Percentiles rank a stretch among this genome's conserved stretches.
phyloP scores from a whole-genome alignment of 2,888 invertebrate genomes.

The Calliphora vomitoria region DNA sequence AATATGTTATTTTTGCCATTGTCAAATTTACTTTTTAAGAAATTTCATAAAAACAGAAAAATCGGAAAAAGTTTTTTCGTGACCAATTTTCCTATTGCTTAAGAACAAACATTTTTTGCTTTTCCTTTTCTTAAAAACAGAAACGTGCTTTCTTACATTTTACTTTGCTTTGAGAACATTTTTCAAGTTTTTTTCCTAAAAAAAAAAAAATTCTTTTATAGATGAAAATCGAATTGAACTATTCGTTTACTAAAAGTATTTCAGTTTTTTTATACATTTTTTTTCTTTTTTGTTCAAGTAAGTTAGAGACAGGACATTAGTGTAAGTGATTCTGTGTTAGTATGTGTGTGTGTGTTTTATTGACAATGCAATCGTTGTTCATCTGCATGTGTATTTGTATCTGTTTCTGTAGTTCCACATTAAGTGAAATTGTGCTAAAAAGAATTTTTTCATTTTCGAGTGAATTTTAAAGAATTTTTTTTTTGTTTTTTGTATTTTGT shows the following conservation, averaged over 20 bases:
- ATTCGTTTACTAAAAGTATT: not conserved
- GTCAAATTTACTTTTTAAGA: not conserved
- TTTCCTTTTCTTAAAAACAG: not conserved
- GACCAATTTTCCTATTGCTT: slow-evolving; percentile 44
- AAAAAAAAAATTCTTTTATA: not conserved
- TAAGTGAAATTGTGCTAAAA: slow-evolving; percentile 47
- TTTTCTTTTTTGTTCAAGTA: not conserved
- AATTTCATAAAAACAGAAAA: slow-evolving; percentile 1
- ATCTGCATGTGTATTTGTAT: not conserved
- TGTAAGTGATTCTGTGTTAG: slow-evolving; percentile 54
- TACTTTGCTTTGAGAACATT: not conserved
- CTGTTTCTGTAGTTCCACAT: slow-evolving; percentile 19
- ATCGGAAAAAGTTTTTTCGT: not conserved
- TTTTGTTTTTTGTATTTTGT: not conserved
- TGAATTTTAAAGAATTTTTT: not conserved
- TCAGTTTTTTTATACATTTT: not conserved
- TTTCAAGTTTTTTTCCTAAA: not conserved
- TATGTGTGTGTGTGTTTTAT: slow-evolving; percentile 75
- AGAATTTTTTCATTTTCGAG: slow-evolving; percentile 3
- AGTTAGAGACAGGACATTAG: not conserved
- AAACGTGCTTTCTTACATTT: slow-evolving; percentile 14
- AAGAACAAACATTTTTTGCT: slow-evolving; percentile 28
- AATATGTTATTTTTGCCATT: not conserved
- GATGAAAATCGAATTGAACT: slow-evolving; percentile 20
- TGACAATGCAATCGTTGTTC: slow-evolving; percentile 52